Percentiles rank a stretch among this genome's conserved stretches.
phyloP scores from a whole-genome alignment of 2,113 vertebrate genomes.

The Petrocephalus microphthalmus region DNA sequence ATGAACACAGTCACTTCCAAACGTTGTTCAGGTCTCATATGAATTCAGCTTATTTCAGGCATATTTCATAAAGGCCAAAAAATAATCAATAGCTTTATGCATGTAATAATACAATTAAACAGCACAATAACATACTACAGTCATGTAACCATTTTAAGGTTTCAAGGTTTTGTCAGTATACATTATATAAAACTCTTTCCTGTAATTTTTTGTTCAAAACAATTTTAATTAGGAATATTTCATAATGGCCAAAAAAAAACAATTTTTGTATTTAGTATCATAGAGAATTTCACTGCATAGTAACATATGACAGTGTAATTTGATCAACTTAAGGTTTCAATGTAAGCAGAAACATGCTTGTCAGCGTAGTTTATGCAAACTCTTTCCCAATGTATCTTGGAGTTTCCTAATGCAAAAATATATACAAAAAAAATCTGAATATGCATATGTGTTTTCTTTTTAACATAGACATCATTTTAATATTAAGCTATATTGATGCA shows the following conservation, averaged over 20 bases:
- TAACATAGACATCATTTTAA: not conserved
- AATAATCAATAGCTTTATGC: too few relatives aligned
- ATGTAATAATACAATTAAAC: too few relatives aligned
- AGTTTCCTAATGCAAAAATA: not conserved
- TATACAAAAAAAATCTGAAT: not conserved
- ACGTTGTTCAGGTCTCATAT: not conserved
- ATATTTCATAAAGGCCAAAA: too few relatives aligned
- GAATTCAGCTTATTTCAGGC: not conserved
- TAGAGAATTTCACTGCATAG: not conserved
- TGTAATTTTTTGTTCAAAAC: not conserved
- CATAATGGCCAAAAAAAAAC: not conserved
- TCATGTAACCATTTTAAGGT: too few relatives aligned
- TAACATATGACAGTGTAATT: not conserved
- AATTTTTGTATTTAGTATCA: not conserved
- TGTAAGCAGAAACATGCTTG: not conserved
- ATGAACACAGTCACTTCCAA: not conserved
- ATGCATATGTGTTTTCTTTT: not conserved
- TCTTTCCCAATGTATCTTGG: not conserved
- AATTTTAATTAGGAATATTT: not conserved
- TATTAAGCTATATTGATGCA: not conserved
- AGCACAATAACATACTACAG: too few relatives aligned
- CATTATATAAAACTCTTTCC: too few relatives aligned
- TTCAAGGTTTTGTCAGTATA: too few relatives aligned
- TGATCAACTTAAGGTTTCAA: not conserved
- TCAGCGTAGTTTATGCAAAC: not conserved